Evolutionary conservation across 2,888 invertebrate genomes (phyloP).

Genomic region (Lissocephala sabroskyi): DNA sequence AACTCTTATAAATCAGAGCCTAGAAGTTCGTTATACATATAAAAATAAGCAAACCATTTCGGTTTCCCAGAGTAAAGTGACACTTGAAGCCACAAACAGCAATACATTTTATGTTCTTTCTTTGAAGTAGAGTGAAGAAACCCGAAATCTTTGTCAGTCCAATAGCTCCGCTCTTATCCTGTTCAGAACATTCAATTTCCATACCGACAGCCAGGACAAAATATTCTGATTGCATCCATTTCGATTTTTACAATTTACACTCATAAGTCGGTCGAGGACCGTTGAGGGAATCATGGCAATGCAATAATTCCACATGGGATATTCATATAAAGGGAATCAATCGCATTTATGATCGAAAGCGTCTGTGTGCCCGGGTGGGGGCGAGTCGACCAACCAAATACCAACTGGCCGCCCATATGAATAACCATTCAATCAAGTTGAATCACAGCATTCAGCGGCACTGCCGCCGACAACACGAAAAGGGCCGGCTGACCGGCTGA

Average conservation of each 20-base stretch:
- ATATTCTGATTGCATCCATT: slow-evolving; percentile 38
- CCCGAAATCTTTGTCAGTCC: too few relatives aligned
- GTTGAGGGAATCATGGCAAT: slow-evolving; percentile 14
- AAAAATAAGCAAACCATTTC: too few relatives aligned
- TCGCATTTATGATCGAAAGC: slow-evolving; percentile 8
- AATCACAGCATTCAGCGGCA: slow-evolving; percentile 14
- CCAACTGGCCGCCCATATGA: slow-evolving; percentile 41
- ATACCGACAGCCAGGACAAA: too few relatives aligned
- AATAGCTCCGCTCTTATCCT: too few relatives aligned
- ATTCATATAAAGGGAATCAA: slow-evolving; percentile 18
- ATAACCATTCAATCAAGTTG: slow-evolving; percentile 59
- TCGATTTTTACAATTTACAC: slow-evolving; percentile 36
- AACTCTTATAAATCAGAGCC: too few relatives aligned
- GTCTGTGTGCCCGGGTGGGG: too few relatives aligned
- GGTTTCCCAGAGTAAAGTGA: too few relatives aligned
- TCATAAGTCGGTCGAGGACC: slow-evolving; percentile 15
- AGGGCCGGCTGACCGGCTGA: background rate
- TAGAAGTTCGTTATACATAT: too few relatives aligned
- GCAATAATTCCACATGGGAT: slow-evolving; percentile 18
- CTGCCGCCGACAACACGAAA: background rate
- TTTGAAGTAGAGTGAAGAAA: too few relatives aligned
- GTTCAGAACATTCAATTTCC: too few relatives aligned
- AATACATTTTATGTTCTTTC: too few relatives aligned
- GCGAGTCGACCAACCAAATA: slow-evolving; percentile 23
- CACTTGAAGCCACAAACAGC: too few relatives aligned